Percentiles rank a stretch among this genome's conserved stretches.
Conservation (phyloP, 2,888 invertebrate genomes). For the Gastrophysa polygoni region DNA sequence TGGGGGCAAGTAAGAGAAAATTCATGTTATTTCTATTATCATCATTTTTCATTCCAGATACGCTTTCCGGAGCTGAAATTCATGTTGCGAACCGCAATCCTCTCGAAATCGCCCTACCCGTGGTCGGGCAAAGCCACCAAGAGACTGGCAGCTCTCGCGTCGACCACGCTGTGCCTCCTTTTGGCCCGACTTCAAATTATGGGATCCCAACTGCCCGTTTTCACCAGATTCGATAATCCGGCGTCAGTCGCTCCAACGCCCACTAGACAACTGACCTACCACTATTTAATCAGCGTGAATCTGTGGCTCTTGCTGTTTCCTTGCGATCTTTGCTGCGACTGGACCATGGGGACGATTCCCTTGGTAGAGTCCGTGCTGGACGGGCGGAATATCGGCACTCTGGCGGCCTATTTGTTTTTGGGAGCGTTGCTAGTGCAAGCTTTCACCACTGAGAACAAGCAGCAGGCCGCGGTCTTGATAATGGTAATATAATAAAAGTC, state of each 20-base stretch:
- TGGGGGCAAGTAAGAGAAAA: no score
- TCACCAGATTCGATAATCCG: slow-evolving; percentile 97
- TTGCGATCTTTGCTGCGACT: slow-evolving; percentile 92
- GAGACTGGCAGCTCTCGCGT: slow-evolving; percentile 78
- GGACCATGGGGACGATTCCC: slow-evolving; percentile 97
- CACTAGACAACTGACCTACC: slow-evolving; percentile 86
- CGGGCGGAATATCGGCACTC: slow-evolving; percentile 79
- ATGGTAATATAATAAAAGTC: slow-evolving; percentile 63
- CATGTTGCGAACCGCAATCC: slow-evolving; percentile 59
- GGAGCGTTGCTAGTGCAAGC: slow-evolving; percentile 65
- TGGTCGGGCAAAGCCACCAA: slow-evolving; percentile 75
- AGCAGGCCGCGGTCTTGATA: slow-evolving; percentile 69
- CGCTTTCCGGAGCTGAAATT: slow-evolving; percentile 60
- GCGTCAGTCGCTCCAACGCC: slow-evolving; percentile 89
- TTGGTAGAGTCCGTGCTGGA: slow-evolving; percentile 81
- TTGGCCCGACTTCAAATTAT: slow-evolving; percentile 89
- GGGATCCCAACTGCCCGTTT: slow-evolving; percentile 95
- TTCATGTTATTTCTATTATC: no score
- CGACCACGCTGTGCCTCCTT: slow-evolving; percentile 80
- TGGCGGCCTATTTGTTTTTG: slow-evolving; percentile 69
- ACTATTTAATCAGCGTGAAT: slow-evolving; percentile 90
- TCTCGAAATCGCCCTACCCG: slow-evolving; percentile 62
- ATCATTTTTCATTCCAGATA: slow-evolving; percentile 54
- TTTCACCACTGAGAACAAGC: slow-evolving; percentile 64
- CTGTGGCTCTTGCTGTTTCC: slow-evolving; percentile 89